phyloP scores from a whole-genome alignment of 2,888 invertebrate species.

The Tortrix viridana region DNA sequence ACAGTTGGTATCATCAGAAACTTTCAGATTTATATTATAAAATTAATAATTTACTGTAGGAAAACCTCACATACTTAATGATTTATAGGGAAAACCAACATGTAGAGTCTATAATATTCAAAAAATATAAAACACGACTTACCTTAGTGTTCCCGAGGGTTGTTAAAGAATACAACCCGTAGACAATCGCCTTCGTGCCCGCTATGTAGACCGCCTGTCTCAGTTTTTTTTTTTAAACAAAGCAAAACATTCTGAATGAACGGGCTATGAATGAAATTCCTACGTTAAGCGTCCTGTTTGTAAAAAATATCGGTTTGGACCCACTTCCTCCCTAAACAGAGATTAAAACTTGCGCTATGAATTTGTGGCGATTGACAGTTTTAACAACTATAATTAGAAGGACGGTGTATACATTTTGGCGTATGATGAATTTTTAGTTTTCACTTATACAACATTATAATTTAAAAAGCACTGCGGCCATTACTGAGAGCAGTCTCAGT shows the following conservation, averaged over 20 bases:
- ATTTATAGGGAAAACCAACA: too few relatives aligned
- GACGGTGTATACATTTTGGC: not conserved
- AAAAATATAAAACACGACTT: not conserved
- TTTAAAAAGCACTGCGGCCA: too few relatives aligned
- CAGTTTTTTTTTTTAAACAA: slow-evolving; percentile 64
- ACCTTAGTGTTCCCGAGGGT: not conserved
- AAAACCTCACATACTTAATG: too few relatives aligned
- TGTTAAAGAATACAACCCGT: slow-evolving; percentile 32
- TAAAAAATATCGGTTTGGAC: slow-evolving; percentile 58
- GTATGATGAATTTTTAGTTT: not conserved
- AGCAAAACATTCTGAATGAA: slow-evolving; percentile 66
- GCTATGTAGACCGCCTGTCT: slow-evolving; percentile 75
- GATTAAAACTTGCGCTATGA: slow-evolving; percentile 53
- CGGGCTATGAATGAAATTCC: slow-evolving; percentile 77
- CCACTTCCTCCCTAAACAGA: slow-evolving; percentile 64
- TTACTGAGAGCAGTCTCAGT: too few relatives aligned
- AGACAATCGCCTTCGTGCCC: slow-evolving; percentile 53
- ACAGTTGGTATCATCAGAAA: too few relatives aligned
- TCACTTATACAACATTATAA: too few relatives aligned
- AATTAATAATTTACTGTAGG: too few relatives aligned
- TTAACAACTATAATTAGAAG: not conserved
- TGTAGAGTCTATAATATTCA: too few relatives aligned
- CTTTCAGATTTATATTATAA: too few relatives aligned
- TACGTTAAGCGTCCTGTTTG: slow-evolving; percentile 59
- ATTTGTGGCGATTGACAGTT: slow-evolving; percentile 44